These are phyloP conservation scores for Telmatherina bonti DNA, from an alignment of 2,797 vertebrate species.

Conservation along the genomic window DNA sequence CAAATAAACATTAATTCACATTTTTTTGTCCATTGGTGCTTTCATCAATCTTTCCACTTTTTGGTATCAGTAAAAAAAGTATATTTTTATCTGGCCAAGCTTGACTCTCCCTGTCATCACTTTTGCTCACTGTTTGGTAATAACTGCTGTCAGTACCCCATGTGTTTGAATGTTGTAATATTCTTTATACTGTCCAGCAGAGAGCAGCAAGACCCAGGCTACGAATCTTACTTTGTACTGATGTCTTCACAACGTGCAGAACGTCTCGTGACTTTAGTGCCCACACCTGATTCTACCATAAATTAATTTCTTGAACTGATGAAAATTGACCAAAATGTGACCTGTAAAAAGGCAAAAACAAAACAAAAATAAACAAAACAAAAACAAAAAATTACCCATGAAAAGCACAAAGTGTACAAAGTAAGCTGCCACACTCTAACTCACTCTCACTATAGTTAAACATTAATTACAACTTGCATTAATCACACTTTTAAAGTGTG, in stretches of 20 bases:
- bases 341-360: neutral
- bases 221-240: neutral
- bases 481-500: too few species aligned
- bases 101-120: too few species aligned
- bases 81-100: too few species aligned
- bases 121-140: too few species aligned
- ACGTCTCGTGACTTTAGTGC: neutral
- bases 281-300: neutral
- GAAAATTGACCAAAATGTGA: neutral
- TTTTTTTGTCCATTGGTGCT: too few species aligned
- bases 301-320: neutral
- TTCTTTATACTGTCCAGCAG: slow-evolving; percentile 54
- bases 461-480: too few species aligned
- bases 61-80: too few species aligned
- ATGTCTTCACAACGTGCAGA: neutral
- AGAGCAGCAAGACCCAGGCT: slow-evolving; percentile 50
- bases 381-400: neutral
- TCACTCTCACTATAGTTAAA: too few species aligned
- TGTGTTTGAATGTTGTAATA: neutral
- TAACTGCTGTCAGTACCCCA: too few species aligned
- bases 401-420: neutral
- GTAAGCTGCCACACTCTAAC: too few species aligned
- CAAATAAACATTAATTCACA: too few species aligned
- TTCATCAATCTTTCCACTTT: too few species aligned
- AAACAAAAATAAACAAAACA: neutral